These are phyloP conservation scores for Gastrophysa polygoni DNA, from an alignment of 2,888 invertebrate species.

Conservation along the genomic window DNA sequence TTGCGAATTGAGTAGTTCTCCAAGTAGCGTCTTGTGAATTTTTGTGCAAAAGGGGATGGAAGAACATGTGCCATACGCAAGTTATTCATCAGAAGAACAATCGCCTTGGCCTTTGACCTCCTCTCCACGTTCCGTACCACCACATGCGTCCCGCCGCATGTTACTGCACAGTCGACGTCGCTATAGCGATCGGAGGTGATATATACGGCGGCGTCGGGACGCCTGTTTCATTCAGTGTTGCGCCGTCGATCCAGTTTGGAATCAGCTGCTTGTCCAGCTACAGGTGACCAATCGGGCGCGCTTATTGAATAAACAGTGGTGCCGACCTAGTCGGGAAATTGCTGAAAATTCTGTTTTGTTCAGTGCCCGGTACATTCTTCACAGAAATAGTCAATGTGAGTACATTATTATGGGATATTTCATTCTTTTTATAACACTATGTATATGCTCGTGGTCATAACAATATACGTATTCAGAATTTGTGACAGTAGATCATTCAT, in stretches of 20 bases:
- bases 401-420: too few relatives aligned
- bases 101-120: not conserved
- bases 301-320: not conserved
- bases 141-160: too few relatives aligned
- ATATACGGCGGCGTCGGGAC: conserved; percentile 53
- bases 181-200: conserved; percentile 50
- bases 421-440: too few relatives aligned
- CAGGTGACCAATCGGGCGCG: conserved; percentile 7
- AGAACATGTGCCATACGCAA: too few relatives aligned
- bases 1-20: too few relatives aligned
- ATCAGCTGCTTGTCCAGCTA: conserved; percentile 4
- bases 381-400: conserved; percentile 36
- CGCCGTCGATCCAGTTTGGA: conserved; percentile 19
- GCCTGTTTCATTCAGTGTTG: conserved; percentile 49
- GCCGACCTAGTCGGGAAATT: conserved; percentile 18
- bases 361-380: conserved; percentile 34
- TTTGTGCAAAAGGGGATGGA: too few relatives aligned
- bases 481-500: too few relatives aligned
- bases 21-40: too few relatives aligned
- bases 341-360: conserved; percentile 36
- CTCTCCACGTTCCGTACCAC: not conserved
- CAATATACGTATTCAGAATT: too few relatives aligned
- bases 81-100: too few relatives aligned
- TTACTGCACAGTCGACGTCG: conserved; percentile 43
- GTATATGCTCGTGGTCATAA: too few relatives aligned